These are phyloP conservation scores for Belgica antarctica DNA, from an alignment of 2,888 invertebrate species.

Conservation along the genomic window DNA sequence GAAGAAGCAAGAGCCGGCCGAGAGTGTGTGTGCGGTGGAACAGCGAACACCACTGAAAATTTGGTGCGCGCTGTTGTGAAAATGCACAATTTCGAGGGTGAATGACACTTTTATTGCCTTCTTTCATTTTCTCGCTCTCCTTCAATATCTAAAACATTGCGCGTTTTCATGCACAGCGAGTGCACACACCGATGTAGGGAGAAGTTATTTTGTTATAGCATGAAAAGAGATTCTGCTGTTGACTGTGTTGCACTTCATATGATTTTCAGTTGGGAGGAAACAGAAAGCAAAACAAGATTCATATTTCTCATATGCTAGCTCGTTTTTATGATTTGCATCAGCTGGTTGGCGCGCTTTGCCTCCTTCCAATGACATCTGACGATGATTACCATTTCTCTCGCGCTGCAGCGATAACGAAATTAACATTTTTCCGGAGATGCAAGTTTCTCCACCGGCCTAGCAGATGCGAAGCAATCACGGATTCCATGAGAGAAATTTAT, in stretches of 20 bases:
- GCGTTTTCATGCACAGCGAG: neutral
- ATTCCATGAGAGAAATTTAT: too few species aligned
- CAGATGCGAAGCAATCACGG: too few species aligned
- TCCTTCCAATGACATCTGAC: slow-evolving; percentile 26
- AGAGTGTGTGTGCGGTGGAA: neutral
- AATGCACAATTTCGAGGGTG: slow-evolving; percentile 42
- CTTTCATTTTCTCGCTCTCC: slow-evolving; percentile 2
- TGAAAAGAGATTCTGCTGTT: too few species aligned
- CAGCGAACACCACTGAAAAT: slow-evolving; percentile 11
- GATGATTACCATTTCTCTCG: slow-evolving; percentile 28
- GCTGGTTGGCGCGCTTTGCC: neutral
- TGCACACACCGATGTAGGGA: too few species aligned
- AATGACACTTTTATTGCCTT: slow-evolving; percentile 43
- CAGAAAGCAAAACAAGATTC: slow-evolving; percentile 27
- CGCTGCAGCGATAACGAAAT: too few species aligned
- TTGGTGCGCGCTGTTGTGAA: neutral
- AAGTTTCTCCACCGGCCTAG: too few species aligned
- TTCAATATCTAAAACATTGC: slow-evolving; percentile 3
- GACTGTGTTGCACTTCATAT: slow-evolving; percentile 24
- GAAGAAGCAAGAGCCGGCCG: neutral
- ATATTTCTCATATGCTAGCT: slow-evolving; percentile 19
- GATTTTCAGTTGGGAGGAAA: slow-evolving; percentile 40
- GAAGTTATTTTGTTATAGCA: too few species aligned
- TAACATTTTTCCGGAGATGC: too few species aligned
- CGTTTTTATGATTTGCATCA: slow-evolving; percentile 17